A percentile compares a stretch with the other conserved stretches of the same genome.
phyloP scores from a whole-genome alignment of 2,113 vertebrate species.

The Pelobates fuscus region DNA sequence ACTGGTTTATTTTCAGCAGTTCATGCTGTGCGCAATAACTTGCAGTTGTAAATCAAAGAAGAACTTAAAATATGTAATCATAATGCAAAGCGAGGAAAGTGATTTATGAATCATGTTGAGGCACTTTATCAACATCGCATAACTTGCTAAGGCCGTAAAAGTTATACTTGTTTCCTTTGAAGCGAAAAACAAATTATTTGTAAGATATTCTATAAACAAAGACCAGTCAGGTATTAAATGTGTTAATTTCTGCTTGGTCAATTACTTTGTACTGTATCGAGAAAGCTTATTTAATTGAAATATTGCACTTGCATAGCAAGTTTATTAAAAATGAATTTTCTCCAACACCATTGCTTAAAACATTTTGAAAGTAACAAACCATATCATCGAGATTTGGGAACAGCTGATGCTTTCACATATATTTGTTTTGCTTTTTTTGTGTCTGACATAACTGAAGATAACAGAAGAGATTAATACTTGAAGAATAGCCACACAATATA shows the following conservation, averaged over 20 bases:
- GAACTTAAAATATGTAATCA: constrained; percentile 49
- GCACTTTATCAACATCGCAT: constrained; percentile 42
- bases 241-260: background rate
- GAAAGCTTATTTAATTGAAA: background rate
- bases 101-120: constrained; percentile 42
- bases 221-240: background rate
- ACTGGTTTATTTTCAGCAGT: constrained; percentile 43
- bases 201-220: constrained; percentile 15
- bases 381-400: too few species aligned
- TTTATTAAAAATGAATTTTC: too few species aligned
- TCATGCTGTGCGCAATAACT: constrained; percentile 44
- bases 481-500: too few species aligned
- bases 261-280: background rate
- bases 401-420: too few species aligned
- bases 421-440: too few species aligned
- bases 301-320: background rate
- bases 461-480: too few species aligned
- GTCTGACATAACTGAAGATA: too few species aligned
- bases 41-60: constrained; percentile 42
- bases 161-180: constrained; percentile 11
- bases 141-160: constrained; percentile 25
- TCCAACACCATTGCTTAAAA: too few species aligned
- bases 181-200: constrained; percentile 3
- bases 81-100: constrained; percentile 34
- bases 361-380: too few species aligned